Evolutionary conservation across 2,797 vertebrate species (phyloP), one percentile per base, ranked within the genome.

Genomic region (Rhabdomys pumilio): DNA sequence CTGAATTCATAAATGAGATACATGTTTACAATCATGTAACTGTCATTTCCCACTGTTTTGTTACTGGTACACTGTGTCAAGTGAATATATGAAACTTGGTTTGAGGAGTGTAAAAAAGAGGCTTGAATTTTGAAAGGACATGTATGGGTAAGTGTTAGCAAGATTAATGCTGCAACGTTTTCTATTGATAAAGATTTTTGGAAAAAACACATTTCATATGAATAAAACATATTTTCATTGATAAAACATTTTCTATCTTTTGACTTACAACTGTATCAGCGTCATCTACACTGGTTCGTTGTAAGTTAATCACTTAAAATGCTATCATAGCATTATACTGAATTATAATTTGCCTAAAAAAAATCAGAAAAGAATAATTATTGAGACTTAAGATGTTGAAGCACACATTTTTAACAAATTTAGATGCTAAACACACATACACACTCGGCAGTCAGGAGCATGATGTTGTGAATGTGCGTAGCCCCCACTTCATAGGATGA

Each of bases 201-300:
- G n/a, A 90, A 82, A 84, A 5, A 84, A 90, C 0, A 72, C 0
- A 61, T 13, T 57, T 5, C 4, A 83, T 13, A 19, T 53, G 93
- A 93, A 88, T 50, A 26, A 73, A 90, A 77, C 83, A 59, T 75
- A 72, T 83, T 92, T 93, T 75, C 94, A 89, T 84, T 90, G 31
- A 63, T 38, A 6, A 26, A 59, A 26, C 88, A 38, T 50, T 89
- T 80, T 94, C n/a, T 2, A 79, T 63, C 63, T 59, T 7, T 17
- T 90, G 73, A 94, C 50, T 75, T 86, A 44, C 76, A 22, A 81
- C 89, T 86, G 89, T 89, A 44, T 4, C 85, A 94, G 76, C 8
- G 61, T 15, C 5, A 57, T 85, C 79, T 83, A 8, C 73, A 80
- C 92, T 86, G 26, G 7, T 26, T 6, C 31, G 22, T 10, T 82